Percentiles rank a stretch among this genome's conserved stretches.
Conservation (phyloP, 2,888 invertebrate genomes). For the Nemotelus nigrinus region DNA sequence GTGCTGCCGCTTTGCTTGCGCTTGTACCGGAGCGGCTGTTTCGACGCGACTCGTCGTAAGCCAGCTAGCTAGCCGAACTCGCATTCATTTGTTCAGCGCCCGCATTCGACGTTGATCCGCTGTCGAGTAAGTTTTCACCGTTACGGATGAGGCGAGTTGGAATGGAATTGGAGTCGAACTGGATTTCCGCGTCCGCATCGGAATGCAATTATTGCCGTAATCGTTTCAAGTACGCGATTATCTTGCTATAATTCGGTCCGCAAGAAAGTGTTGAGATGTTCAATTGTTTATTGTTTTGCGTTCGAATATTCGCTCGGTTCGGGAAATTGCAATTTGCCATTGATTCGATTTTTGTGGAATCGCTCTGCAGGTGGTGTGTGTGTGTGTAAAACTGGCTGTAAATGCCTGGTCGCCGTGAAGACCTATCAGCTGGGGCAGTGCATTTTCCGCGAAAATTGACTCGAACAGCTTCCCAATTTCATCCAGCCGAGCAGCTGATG, state of each 20-base stretch:
- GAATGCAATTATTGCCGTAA: neutral
- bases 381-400: too few species aligned
- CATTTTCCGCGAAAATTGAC: too few species aligned
- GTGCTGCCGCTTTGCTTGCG: neutral
- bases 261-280: too few species aligned
- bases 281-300: too few species aligned
- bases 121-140: conserved; percentile 3
- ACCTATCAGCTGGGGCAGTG: too few species aligned
- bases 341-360: too few species aligned
- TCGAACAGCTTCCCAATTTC: too few species aligned
- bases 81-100: neutral
- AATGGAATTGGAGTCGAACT: neutral
- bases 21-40: neutral
- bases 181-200: conserved; percentile 13
- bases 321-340: too few species aligned
- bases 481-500: too few species aligned
- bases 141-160: neutral
- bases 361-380: too few species aligned
- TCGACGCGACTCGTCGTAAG: neutral
- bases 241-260: neutral
- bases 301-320: too few species aligned
- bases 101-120: conserved; percentile 16
- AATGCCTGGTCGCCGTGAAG: too few species aligned
- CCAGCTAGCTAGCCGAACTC: neutral
- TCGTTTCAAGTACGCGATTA: neutral